These are phyloP conservation scores for Cladopsammia gracilis DNA, from an alignment of 64 coral and sea anemone species.

Conservation along the genomic window DNA sequence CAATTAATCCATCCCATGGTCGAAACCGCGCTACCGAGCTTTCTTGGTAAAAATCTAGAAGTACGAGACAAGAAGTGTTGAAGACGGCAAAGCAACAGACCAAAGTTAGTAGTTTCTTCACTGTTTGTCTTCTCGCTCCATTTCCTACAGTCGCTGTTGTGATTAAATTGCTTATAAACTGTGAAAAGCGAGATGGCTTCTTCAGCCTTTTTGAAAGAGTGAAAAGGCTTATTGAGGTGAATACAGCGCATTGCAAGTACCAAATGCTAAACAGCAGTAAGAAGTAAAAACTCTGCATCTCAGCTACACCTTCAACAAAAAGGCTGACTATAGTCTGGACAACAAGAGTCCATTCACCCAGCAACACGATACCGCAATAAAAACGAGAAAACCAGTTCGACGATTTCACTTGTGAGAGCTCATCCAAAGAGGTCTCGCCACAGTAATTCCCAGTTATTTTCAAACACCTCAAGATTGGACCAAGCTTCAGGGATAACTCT, in stretches of 20 bases:
- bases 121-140: not conserved
- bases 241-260: not conserved
- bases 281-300: not conserved
- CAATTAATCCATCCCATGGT: not conserved
- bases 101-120: not conserved
- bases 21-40: not conserved
- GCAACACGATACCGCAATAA: not conserved
- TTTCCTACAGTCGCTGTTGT: not conserved
- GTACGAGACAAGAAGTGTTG: not conserved
- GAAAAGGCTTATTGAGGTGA: not conserved
- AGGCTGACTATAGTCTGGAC: not conserved
- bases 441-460: not conserved
- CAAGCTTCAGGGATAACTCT: not conserved
- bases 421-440: not conserved
- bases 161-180: not conserved
- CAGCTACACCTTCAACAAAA: not conserved
- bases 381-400: not conserved
- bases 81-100: not conserved
- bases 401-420: no score
- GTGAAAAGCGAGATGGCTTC: not conserved
- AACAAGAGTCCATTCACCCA: not conserved
- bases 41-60: not conserved
- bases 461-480: slow-evolving; percentile 14
- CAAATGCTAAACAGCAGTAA: not conserved
- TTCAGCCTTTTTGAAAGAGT: not conserved